Conservation (phyloP, 2,888 invertebrate species). For the Hypolimnas misippus region DNA sequence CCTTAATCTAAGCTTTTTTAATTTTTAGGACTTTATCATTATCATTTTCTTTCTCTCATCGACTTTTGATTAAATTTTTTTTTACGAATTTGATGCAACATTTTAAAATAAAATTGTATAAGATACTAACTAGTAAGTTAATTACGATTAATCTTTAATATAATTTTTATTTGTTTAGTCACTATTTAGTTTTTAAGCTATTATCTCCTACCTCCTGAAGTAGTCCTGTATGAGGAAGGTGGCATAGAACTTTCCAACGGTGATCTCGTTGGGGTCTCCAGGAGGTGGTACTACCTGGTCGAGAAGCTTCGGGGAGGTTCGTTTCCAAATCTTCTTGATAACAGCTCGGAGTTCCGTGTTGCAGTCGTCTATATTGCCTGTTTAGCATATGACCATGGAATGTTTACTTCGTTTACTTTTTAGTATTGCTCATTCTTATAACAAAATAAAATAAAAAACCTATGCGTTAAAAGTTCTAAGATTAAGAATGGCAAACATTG, state of each 20-base stretch:
- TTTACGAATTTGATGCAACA: no score
- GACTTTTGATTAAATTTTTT: no score
- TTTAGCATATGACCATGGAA: constrained; percentile 2
- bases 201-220: constrained; percentile 88
- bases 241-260: constrained; percentile 99
- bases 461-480: no score
- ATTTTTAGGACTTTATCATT: neutral
- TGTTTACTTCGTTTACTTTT: neutral
- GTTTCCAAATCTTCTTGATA: constrained; percentile 99
- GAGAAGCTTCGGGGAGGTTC: constrained; percentile 96
- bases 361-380: constrained; percentile 95
- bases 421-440: neutral
- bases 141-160: neutral
- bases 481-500: no score
- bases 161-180: neutral
- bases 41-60: no score
- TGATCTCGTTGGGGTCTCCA: constrained; percentile 99
- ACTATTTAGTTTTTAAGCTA: neutral
- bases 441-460: no score
- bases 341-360: constrained; percentile 97
- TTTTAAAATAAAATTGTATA: no score
- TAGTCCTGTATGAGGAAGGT: constrained; percentile 99
- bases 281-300: constrained; percentile 99
- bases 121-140: neutral
- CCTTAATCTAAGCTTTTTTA: neutral